These are phyloP conservation scores for Ricordea florida DNA, from an alignment of 92 coral and sea anemone species.

Conservation along the genomic window DNA sequence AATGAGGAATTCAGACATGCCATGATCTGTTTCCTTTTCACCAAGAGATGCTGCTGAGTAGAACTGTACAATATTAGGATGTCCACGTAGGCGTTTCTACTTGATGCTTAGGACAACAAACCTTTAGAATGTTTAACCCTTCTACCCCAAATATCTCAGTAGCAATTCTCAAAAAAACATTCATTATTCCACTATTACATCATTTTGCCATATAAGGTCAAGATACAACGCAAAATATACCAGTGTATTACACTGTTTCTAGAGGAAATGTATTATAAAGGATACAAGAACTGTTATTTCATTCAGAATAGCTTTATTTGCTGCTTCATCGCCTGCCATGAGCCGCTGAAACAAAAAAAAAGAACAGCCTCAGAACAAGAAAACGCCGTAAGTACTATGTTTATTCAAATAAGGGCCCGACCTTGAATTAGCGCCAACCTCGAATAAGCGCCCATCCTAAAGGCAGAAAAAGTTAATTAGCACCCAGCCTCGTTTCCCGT, in stretches of 20 bases:
- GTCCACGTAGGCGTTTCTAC: slow-evolving; percentile 93
- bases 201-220: too few relatives aligned
- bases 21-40: slow-evolving; percentile 95
- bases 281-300: slow-evolving; percentile 96
- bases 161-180: too few relatives aligned
- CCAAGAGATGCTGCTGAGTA: slow-evolving; percentile 91
- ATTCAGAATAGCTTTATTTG: slow-evolving; percentile 82
- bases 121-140: too few relatives aligned
- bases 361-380: background rate
- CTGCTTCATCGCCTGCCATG: slow-evolving; percentile 99
- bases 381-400: background rate
- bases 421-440: too few relatives aligned
- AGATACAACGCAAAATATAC: too few relatives aligned
- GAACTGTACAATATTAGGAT: slow-evolving; percentile 96
- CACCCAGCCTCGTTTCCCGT: too few relatives aligned
- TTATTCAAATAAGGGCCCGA: too few relatives aligned
- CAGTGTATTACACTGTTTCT: too few relatives aligned
- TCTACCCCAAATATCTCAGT: background rate
- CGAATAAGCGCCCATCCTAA: too few relatives aligned
- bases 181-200: too few relatives aligned
- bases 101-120: slow-evolving; percentile 26
- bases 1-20: slow-evolving; percentile 92
- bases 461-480: background rate
- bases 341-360: slow-evolving; percentile 73
- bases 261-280: slow-evolving; percentile 51